Conservation (phyloP, 2,797 vertebrate genomes). For the Valencia hispanica region DNA sequence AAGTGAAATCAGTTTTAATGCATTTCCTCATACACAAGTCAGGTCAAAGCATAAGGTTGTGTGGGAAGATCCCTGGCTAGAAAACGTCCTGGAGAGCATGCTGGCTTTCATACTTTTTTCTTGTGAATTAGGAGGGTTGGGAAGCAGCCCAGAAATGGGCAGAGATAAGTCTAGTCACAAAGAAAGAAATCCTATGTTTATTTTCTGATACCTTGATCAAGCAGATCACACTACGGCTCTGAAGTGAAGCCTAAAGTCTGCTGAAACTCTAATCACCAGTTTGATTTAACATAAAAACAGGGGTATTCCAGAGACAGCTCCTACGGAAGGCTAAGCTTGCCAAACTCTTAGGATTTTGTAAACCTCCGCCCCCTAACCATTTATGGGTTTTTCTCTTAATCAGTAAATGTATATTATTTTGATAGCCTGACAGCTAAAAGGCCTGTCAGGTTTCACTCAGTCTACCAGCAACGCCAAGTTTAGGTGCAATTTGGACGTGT, state of each 20-base stretch:
- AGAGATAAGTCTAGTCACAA: neutral
- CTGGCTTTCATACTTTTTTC: no score
- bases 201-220: neutral
- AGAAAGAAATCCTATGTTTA: neutral
- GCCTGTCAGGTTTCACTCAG: neutral
- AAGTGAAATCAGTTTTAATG: neutral
- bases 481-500: neutral
- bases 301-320: neutral
- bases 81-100: neutral
- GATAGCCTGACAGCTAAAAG: neutral
- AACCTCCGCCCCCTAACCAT: neutral
- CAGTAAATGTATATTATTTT: neutral
- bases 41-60: neutral
- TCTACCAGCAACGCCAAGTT: neutral
- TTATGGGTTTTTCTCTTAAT: neutral
- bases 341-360: neutral
- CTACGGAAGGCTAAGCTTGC: neutral
- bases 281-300: neutral
- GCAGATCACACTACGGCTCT: no score
- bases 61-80: neutral
- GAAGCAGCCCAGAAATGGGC: neutral
- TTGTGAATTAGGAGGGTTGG: neutral
- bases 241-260: neutral
- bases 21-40: neutral
- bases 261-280: neutral